Conservation (phyloP, 2,888 invertebrate genomes). For the Eucriotettix oculatus region DNA sequence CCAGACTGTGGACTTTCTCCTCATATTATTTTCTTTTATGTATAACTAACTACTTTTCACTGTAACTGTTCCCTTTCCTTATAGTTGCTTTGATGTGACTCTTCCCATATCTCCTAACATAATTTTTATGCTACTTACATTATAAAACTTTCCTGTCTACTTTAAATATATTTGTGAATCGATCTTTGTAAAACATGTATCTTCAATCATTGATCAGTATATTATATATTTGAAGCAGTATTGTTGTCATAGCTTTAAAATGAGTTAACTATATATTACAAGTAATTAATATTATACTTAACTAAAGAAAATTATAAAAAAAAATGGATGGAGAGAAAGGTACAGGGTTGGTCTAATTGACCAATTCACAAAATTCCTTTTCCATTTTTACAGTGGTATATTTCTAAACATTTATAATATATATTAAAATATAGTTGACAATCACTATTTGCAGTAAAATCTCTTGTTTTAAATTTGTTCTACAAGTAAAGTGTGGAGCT, state of each 20-base stretch:
- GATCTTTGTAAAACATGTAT: slow-evolving; percentile 1
- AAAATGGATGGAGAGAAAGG: slow-evolving; percentile 3
- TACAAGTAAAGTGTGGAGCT: background rate
- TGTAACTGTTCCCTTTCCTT: no score
- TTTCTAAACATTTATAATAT: slow-evolving; percentile 12
- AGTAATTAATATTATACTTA: slow-evolving; percentile 7
- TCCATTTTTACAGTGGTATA: slow-evolving; percentile 10
- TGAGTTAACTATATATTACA: slow-evolving; percentile 10
- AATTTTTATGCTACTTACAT: background rate
- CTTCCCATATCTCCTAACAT: background rate
- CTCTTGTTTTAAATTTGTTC: slow-evolving; percentile 4
- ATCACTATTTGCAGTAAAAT: slow-evolving; percentile 10
- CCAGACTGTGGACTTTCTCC: background rate
- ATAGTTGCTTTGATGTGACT: background rate
- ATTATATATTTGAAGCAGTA: slow-evolving; percentile 13
- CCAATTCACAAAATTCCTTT: slow-evolving; percentile 9
- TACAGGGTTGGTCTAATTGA: slow-evolving; percentile 6
- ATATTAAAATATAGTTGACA: slow-evolving; percentile 11
- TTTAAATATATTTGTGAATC: background rate
- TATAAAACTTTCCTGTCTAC: background rate
- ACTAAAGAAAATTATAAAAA: slow-evolving; percentile 1
- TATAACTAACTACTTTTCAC: no score
- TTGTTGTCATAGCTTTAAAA: slow-evolving; percentile 14
- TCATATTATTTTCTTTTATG: background rate
- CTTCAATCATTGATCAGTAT: slow-evolving; percentile 8